Evolutionary conservation across 2,797 vertebrate species (phyloP), one percentile per base, ranked within the genome.

Genomic region (Epinephelus malabaricus): DNA sequence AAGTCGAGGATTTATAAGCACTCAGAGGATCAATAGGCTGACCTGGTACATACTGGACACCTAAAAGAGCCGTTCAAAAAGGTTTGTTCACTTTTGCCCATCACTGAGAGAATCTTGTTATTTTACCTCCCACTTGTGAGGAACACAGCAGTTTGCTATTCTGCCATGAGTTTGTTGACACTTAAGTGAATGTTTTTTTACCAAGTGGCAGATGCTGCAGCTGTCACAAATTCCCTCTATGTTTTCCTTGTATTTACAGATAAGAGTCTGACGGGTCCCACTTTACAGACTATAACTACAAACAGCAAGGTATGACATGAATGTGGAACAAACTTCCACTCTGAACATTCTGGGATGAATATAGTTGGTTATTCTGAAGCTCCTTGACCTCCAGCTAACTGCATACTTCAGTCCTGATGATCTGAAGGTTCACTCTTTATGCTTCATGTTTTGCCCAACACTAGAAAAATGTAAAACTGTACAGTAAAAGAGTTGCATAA

Each of bases 321-420:
- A 62, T 6, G 64, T 54, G 34, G 51, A 11, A 30, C 19, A 14
- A 19, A 61, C 10, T 18, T 58, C 54, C 11, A 9, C 17, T n/a
- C 6, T 45, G 40, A 59, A 34, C 13, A 49, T 47, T 27, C 17
- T 21, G 6, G 18, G 2, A 30, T 25, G n/a, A 46, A n/a, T 62
- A 11, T 18, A 58, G n/a, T 30, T 6, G 0, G 12, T 45, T 27
- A 17, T 46, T 46, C 71, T 34, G 0, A 45, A 53, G 8, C 12
- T 54, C 23, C 6, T 10, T 15, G 2, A 13, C 19, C 46, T 61
- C 14, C 47, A 51, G 17, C 13, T 15, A 21, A 34, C 67, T 21
- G 1, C 0, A 17, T 9, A 0, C 25, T 21, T 21, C 13, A 49
- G 14, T 38, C 43, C n/a, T 34, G 19, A 38, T 6, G 6, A 38